Evolutionary conservation across 2,888 invertebrate genomes (phyloP), one percentile per base, ranked within the genome.

Genomic region (Apotomis capreana): DNA sequence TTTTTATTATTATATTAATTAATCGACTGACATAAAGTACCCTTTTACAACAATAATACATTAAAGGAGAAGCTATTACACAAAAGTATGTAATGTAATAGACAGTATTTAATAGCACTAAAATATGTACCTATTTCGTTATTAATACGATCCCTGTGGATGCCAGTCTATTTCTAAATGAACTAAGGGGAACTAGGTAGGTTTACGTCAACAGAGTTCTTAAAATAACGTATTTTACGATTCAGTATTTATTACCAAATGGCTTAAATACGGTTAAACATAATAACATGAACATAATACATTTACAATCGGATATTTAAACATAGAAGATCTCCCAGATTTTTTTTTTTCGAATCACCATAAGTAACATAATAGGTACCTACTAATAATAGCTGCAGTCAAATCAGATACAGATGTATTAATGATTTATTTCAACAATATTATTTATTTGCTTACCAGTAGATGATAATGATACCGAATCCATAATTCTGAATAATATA

Each of bases 91-190:
- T 26, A 26, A 26, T 26, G 2, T 26, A 26, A 26, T 10, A 49
- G 10, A 49, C 49, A 49, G 10, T 9, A 49, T 10, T 49, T 49
- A 49, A 10, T 1, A 6, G 8, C 5, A 49, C 3, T 49, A 49
- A 9, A 9, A 10, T 49, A 9, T 49, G 3, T 6, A 49, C 12
- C 3, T 9, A 49, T 10, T 49, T 49, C 49, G 10, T 40, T 37
- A 8, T 5, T 37, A 37, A n/a, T 13, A 40, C 4, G 5, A 26
- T 61, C 12, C 0, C 3, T 52, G 8, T 75, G 68, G 76, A 70
- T 77, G 74, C 70, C 9, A 15, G 68, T 36, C 68, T 76, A 76
- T 46, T 51, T 69, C 72, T 72, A 74, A 72, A 75, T 76, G 74
- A 68, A 15, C 61, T 12, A 61, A 62, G 74, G 79, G 60, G 52